Conservation (phyloP, 1,140 invertebrate genomes). For the Epicauta chinensis region DNA sequence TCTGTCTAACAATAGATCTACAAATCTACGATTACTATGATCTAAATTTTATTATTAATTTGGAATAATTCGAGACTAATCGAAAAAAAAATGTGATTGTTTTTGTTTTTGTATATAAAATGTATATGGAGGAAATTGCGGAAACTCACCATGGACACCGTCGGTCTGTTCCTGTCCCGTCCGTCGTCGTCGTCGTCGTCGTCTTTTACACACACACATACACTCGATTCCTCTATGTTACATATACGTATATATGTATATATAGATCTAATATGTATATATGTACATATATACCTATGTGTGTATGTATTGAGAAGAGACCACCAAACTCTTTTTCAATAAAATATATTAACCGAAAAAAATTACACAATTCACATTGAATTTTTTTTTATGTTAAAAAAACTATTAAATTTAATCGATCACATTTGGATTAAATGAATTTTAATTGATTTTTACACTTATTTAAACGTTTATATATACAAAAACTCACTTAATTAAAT, state of each 20-base stretch:
- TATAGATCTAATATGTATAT: too few relatives aligned
- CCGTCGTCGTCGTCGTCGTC: neutral
- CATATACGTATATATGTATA: too few relatives aligned
- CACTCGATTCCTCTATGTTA: slow-evolving; percentile 18
- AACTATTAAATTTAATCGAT: slow-evolving; percentile 23
- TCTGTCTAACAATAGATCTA: neutral
- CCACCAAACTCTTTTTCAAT: neutral
- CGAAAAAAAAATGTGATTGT: too few relatives aligned
- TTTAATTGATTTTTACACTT: slow-evolving; percentile 30
- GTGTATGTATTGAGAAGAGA: neutral
- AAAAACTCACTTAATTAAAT: slow-evolving; percentile 36
- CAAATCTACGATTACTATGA: neutral
- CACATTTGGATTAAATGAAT: slow-evolving; percentile 26
- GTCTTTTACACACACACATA: too few relatives aligned
- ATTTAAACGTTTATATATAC: slow-evolving; percentile 24
- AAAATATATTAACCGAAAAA: slow-evolving; percentile 2
- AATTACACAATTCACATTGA: slow-evolving; percentile 24
- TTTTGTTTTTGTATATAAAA: too few relatives aligned
- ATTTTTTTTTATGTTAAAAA: slow-evolving; percentile 19
- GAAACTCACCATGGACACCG: slow-evolving; percentile 40
- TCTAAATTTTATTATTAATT: neutral
- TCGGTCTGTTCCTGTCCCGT: slow-evolving; percentile 23
- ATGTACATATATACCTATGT: too few relatives aligned
- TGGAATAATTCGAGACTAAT: neutral
- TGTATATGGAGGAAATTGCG: neutral